A percentile compares a stretch with the other conserved stretches of the same genome.
Conservation (phyloP, 2,113 vertebrate genomes). For the Charadrius vociferus region DNA sequence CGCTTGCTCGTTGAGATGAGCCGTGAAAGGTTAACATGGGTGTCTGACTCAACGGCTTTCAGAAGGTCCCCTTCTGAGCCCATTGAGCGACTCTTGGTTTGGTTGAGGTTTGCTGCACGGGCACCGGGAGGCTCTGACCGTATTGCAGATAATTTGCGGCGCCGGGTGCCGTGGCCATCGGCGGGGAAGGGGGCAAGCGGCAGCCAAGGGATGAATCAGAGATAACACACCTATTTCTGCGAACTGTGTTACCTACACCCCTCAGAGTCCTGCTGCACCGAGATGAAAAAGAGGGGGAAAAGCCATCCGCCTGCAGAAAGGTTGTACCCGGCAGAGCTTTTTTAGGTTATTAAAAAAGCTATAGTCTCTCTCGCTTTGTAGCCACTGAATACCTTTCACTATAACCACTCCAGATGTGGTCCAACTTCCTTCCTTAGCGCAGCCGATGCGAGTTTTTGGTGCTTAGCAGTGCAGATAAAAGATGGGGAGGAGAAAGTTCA, state of each 20-base stretch:
- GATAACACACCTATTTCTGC: background rate
- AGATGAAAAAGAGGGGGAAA: background rate
- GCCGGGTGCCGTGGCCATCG: fast-evolving
- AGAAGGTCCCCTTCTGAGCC: background rate
- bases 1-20: background rate
- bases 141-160: background rate
- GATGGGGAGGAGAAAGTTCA: constrained; percentile 51
- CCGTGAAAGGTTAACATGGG: background rate
- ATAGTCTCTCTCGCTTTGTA: background rate
- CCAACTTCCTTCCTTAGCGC: constrained; percentile 55
- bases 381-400: constrained; percentile 42
- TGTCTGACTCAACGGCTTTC: background rate
- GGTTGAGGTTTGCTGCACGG: background rate
- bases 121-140: background rate
- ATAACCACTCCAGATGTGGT: constrained; percentile 32
- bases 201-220: background rate
- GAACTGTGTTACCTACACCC: background rate
- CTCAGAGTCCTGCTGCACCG: background rate
- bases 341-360: background rate
- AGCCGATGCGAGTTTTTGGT: constrained; percentile 8
- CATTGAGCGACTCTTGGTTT: background rate
- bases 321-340: background rate
- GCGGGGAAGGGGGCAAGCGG: background rate
- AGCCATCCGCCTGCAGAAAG: background rate
- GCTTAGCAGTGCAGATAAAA: constrained; percentile 26